Conservation (phyloP, 2,797 vertebrate genomes). For the Chaetodon trifasciatus region DNA sequence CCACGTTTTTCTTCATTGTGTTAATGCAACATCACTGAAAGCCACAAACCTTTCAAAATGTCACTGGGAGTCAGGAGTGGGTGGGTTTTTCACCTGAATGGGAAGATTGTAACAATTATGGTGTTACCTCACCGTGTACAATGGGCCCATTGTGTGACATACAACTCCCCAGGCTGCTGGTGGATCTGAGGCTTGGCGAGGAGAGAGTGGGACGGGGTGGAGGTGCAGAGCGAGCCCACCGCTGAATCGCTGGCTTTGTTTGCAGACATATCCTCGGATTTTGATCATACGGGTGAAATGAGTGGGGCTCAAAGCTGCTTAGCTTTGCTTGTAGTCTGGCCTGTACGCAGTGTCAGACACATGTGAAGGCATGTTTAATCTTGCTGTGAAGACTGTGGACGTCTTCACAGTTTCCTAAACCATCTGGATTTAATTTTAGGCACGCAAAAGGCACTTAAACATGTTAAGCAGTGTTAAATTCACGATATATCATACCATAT, state of each 20-base stretch:
- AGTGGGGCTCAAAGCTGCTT: constrained; percentile 67
- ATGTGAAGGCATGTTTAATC: constrained; percentile 53
- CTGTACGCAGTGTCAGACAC: constrained; percentile 47
- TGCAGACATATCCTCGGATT: constrained; percentile 75
- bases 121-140: constrained; percentile 76
- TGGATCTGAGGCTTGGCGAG: constrained; percentile 77
- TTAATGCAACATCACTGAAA: constrained; percentile 60
- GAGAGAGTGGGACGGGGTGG: constrained; percentile 59
- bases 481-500: neutral
- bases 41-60: constrained; percentile 58
- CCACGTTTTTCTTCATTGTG: constrained; percentile 47
- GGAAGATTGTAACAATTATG: constrained; percentile 80
- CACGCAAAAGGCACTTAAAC: neutral
- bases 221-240: constrained; percentile 67
- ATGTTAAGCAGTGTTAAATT: neutral
- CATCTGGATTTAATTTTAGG: neutral
- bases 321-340: constrained; percentile 48
- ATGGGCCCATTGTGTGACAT: constrained; percentile 74
- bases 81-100: constrained; percentile 79
- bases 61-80: constrained; percentile 61
- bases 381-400: neutral
- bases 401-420: constrained; percentile 9
- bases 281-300: constrained; percentile 73
- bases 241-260: constrained; percentile 81
- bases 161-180: constrained; percentile 67